Evolutionary conservation across 2,888 invertebrate genomes (phyloP).

Genomic region (Drosophila demipolita): DNA sequence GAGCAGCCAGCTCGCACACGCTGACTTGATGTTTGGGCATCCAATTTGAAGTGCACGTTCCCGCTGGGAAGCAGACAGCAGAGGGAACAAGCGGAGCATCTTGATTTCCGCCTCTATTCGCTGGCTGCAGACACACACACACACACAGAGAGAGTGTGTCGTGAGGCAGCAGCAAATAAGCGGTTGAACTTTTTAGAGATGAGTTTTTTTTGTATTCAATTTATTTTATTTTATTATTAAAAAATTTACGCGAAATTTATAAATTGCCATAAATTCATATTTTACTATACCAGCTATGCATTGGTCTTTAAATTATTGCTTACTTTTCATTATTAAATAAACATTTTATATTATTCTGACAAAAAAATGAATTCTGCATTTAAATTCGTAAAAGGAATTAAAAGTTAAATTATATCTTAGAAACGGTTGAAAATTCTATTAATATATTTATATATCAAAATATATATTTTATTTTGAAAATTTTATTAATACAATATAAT

Average conservation of each 20-base stretch:
- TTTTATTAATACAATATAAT: background rate
- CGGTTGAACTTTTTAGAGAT: constrained; percentile 20
- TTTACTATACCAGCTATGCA: too few relatives aligned
- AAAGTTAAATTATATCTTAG: background rate
- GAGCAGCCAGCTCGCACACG: constrained; percentile 7
- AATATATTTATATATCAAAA: too few relatives aligned
- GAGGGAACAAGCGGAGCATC: constrained; percentile 11
- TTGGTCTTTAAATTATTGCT: background rate
- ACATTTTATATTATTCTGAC: background rate
- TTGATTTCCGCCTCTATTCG: constrained; percentile 43
- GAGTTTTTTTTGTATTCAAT: background rate
- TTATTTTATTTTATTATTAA: background rate
- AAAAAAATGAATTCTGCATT: too few relatives aligned
- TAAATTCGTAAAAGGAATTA: background rate
- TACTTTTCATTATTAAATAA: background rate
- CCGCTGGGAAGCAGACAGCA: constrained; percentile 8
- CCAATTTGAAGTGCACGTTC: constrained; percentile 71
- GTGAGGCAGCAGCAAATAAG: constrained; percentile 27
- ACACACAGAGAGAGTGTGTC: background rate
- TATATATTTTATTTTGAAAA: too few relatives aligned
- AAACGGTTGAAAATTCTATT: background rate
- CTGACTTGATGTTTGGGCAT: constrained; percentile 71
- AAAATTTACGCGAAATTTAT: background rate
- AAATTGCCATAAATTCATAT: background rate
- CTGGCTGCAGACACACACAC: constrained; percentile 13